phyloP scores from a whole-genome alignment of 2,797 vertebrate species.

The Toxotes lorentzi region DNA sequence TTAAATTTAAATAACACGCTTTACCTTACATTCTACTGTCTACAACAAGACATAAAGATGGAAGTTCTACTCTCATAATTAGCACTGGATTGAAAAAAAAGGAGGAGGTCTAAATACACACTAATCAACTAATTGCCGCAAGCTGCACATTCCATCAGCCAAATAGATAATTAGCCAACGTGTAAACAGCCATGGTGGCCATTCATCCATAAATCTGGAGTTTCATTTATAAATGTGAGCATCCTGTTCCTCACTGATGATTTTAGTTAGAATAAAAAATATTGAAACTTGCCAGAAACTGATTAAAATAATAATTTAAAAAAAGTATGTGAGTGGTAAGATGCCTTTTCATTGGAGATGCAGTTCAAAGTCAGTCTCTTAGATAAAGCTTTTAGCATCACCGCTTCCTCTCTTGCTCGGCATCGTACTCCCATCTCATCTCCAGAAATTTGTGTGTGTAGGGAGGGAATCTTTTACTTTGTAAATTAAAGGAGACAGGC shows the following conservation, averaged over 20 bases:
- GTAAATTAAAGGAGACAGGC: conserved; percentile 63
- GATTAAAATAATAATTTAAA: conserved; percentile 21
- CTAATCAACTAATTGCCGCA: conserved; percentile 41
- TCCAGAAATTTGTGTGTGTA: conserved; percentile 35
- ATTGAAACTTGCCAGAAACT: conserved; percentile 3
- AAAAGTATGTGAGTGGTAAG: background rate
- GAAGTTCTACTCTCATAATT: conserved; percentile 9
- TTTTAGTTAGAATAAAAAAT: conserved; percentile 16
- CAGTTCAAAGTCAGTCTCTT: conserved; percentile 45
- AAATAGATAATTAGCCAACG: conserved; percentile 32
- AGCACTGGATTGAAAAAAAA: background rate
- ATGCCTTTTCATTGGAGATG: conserved; percentile 36
- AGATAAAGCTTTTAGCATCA: conserved; percentile 48
- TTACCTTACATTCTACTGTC: background rate
- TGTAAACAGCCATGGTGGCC: conserved; percentile 14
- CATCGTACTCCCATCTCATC: conserved; percentile 37
- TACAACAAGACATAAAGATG: background rate
- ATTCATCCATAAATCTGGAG: conserved; percentile 13
- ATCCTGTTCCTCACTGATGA: conserved; percentile 1
- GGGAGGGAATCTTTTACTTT: conserved; percentile 36
- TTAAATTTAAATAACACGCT: background rate
- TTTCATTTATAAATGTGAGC: conserved; percentile 10
- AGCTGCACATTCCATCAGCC: conserved; percentile 19
- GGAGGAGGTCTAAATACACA: conserved; percentile 18
- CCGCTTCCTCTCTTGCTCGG: conserved; percentile 28